A percentile compares a stretch with the other conserved stretches of the same genome.
These are phyloP conservation scores for Datnioides undecimradiatus DNA, from an alignment of 2,113 vertebrate species.

Conservation along the genomic window DNA sequence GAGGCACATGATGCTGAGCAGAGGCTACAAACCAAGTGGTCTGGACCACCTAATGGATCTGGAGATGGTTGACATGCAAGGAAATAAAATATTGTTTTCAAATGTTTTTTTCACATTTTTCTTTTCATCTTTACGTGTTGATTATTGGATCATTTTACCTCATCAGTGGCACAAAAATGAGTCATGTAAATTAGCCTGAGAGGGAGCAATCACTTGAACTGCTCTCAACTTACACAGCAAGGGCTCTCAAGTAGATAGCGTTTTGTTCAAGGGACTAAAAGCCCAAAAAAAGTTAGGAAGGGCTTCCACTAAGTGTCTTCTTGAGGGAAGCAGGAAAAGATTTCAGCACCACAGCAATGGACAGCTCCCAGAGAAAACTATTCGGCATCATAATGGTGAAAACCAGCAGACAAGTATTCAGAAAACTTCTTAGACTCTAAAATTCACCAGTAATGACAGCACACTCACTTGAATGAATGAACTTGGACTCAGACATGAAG, in stretches of 20 bases:
- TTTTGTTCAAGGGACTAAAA: neutral
- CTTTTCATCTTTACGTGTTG: neutral
- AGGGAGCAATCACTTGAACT: neutral
- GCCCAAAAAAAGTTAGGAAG: neutral
- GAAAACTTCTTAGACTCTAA: neutral
- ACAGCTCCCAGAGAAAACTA: constrained; percentile 66
- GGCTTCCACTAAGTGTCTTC: neutral
- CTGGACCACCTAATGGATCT: neutral
- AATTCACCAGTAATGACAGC: neutral
- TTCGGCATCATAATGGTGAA: neutral
- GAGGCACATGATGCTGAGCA: neutral
- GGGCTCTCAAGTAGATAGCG: neutral
- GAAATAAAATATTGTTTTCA: neutral
- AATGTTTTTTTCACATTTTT: neutral
- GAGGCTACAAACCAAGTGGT: neutral
- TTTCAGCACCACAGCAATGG: constrained; percentile 69
- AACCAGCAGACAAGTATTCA: neutral
- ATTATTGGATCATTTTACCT: neutral
- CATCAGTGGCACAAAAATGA: too few relatives aligned
- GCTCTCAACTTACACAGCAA: neutral
- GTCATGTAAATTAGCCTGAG: neutral
- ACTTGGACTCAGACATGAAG: neutral
- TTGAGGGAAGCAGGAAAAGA: neutral
- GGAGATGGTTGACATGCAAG: neutral
- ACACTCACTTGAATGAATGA: neutral